Evolutionary conservation across 2,888 invertebrate genomes (phyloP).

Genomic region (Melanchra persicariae): DNA sequence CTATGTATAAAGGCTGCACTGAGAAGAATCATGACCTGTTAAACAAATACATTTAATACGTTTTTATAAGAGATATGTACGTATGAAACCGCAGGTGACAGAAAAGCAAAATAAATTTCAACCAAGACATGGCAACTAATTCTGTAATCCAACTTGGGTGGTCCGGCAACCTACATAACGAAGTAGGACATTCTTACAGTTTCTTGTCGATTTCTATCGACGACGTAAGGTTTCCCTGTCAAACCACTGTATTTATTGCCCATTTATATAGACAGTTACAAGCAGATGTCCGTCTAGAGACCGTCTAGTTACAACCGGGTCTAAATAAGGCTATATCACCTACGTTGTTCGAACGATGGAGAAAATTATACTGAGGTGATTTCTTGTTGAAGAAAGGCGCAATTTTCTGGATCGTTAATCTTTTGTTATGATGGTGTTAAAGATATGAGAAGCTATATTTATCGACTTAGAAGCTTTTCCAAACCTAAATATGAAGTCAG

Average conservation of each 20-base stretch:
- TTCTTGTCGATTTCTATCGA: conserved; percentile 43
- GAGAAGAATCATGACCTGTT: too few relatives aligned
- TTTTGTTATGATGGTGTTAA: conserved; percentile 9
- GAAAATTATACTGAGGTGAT: conserved; percentile 36
- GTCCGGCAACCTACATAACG: conserved; percentile 36
- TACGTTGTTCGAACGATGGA: not conserved
- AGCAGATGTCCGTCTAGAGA: conserved; percentile 28
- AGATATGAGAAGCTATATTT: not conserved
- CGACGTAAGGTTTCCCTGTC: conserved; percentile 56
- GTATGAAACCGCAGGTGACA: too few relatives aligned
- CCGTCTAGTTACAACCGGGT: not conserved
- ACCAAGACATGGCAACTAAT: conserved; percentile 1
- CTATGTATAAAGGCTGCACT: too few relatives aligned
- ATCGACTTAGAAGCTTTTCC: not conserved
- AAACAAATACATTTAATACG: too few relatives aligned
- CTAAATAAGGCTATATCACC: conserved; percentile 42
- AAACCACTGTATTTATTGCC: conserved; percentile 54
- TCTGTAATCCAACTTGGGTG: conserved; percentile 47
- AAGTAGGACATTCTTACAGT: conserved; percentile 38
- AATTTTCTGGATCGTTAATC: conserved; percentile 32
- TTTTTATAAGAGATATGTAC: too few relatives aligned
- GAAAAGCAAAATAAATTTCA: too few relatives aligned
- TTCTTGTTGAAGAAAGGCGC: conserved; percentile 29
- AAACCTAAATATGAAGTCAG: not conserved
- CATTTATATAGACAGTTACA: conserved; percentile 39